These are phyloP conservation scores for Teleopsis dalmanni DNA, from an alignment of 1,140 invertebrate species.

Conservation along the genomic window DNA sequence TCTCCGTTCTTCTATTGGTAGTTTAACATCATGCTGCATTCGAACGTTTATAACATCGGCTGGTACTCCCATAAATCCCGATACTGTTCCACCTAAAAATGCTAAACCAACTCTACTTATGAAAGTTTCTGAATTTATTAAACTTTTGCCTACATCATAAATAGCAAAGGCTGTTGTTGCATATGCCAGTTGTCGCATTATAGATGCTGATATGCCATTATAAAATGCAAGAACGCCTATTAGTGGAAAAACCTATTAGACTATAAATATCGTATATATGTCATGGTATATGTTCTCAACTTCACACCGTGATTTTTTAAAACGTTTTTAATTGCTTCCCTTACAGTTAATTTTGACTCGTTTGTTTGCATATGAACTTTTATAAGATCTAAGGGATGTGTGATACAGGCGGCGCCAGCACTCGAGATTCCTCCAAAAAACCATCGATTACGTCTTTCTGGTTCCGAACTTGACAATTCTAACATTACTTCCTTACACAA, in stretches of 20 bases:
- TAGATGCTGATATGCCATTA: conserved; percentile 90
- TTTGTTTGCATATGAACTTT: conserved; percentile 98
- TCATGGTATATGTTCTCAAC: no score
- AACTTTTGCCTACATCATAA: conserved; percentile 77
- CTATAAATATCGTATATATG: neutral
- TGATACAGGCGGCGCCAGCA: conserved; percentile 87
- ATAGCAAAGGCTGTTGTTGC: conserved; percentile 94
- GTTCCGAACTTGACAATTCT: no score
- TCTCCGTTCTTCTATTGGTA: conserved; percentile 72
- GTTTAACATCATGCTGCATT: conserved; percentile 98
- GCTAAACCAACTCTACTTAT: conserved; percentile 66
- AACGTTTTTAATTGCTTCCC: no score
- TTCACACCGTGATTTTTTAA: no score
- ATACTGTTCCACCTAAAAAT: conserved; percentile 73
- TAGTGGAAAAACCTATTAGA: neutral
- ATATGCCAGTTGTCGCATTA: conserved; percentile 92
- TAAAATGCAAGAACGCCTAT: conserved; percentile 84
- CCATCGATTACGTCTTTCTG: no score
- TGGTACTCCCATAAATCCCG: conserved; percentile 57
- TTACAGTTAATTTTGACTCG: no score
- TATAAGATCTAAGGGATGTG: conserved; percentile 93
- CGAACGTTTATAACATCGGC: conserved; percentile 95
- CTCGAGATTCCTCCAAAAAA: conserved; percentile 92
- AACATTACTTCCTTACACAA: no score
- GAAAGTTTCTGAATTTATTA: conserved; percentile 48